Evolutionary conservation across 2,113 vertebrate genomes (phyloP), one percentile per base, ranked within the genome.

Genomic region (Chaetodon trifascialis): DNA sequence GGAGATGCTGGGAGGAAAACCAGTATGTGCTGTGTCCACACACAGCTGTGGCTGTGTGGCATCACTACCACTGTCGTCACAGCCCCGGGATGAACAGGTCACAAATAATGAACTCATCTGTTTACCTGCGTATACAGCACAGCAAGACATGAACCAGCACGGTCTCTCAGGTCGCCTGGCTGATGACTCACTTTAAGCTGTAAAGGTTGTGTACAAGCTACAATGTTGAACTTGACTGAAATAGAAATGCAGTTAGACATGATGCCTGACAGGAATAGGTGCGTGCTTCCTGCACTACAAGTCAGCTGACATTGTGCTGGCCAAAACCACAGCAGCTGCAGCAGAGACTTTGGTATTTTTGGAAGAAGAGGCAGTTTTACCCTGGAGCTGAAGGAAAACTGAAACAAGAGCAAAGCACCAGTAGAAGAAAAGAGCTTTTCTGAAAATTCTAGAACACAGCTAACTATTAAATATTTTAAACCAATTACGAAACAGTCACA

Each of bases 11-110:
- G 95, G 83, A 94, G 73, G 95, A 96, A 10, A 95, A 95, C 86
- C 89, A 88, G 49, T 96, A 96, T 58, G 70, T 95, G 58, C 47
- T 96, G 83, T 96, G 95, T 85, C 95, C 95, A 70, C 95, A 96
- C 67, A 93, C 94, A 9, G 95, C 95, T 30, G 95, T 96, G 58
- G 95, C 90, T 3, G 93, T 94, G 2, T 94, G 94, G 91, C 87
- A 94, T 70, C 95, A 96, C 76, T 96, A 95, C 87, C 81, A 93
- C 72, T 79, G 80, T 71, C 83, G 91, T 30, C 81, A 86, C 73
- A 64, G 7, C 6, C 6, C 73, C 7, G 47, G n/a, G 4, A 2
- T 85, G 30, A 90, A 77, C 67, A 96, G 94, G 94, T 95, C 12
- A 78, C 9, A 62, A 52, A 68, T 19, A 66, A 44, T 77, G 23